Evolutionary conservation across 2,888 invertebrate genomes (phyloP), one percentile per base, ranked within the genome.

Genomic region (Apamea crenata): DNA sequence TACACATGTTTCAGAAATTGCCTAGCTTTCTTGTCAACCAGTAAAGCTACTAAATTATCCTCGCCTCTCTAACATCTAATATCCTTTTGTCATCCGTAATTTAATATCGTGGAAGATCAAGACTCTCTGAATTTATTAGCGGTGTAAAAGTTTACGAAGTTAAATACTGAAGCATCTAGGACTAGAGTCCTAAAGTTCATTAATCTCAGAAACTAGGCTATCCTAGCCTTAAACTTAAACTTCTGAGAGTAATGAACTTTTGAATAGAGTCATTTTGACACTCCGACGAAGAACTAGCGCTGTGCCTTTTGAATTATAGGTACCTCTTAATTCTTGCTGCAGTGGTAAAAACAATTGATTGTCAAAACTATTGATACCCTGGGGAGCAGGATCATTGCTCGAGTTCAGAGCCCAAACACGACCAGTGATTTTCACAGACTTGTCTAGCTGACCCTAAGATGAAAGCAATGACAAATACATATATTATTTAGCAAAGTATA

Each of bases 91-190:
- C 56, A 44, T 44, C 40, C 66, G 40, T 36, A 66, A 70, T 50
- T 83, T 44, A 65, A 69, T n/a, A 36, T 25, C 18, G n/a, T 29
- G 25, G 47, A n/a, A 66, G 21, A 56, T 47, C 40, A 66, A 32
- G 59, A 61, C 59, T n/a, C 18, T 67, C 76, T 59, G 16, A 83
- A 81, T 78, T 81, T 83, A 81, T 53, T 83, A 59, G 56, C 18
- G 18, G n/a, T 70, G 59, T 78, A 59, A 81, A 81, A 83, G 56
- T 81, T 81, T 77, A 83, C n/a, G 36, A 83, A 66, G 50, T 59
- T 50, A 66, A 69, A 56, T 25, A 76, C 50, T 81, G 16, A 81
- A 69, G 47, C 53, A 40, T 44, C 50, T n/a, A 16, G 67, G 7
- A 47, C 68, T 65, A 7, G 40, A 40, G 40, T 40, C 6, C 7